Evolutionary conservation across 2,113 vertebrate species (phyloP), one percentile per base, ranked within the genome.

Genomic region (Elephas maximus): DNA sequence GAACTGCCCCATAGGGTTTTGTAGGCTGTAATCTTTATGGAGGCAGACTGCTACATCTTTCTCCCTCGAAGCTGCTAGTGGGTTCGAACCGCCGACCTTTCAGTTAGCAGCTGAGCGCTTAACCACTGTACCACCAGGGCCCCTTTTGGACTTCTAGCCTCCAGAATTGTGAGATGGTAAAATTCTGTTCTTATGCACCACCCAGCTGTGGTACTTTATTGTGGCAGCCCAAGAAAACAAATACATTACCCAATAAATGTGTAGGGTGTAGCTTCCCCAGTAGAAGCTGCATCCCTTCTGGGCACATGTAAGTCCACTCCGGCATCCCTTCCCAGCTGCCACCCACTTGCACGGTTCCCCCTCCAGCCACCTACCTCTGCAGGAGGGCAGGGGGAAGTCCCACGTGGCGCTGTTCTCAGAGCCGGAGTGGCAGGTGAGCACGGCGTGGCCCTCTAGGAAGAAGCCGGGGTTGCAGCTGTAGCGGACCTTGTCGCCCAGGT

Each of bases 371-470:
- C 96, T 98, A 99, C 99, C 99, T 99, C 99, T 98, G 98, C 99
- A 99, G 98, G 99, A 99, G 21, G 99, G 99, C 41, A 99, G 99
- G 0, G 99, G 99, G 82, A 99, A 99, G 97, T 99, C 99, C 99
- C 99, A 99, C 53, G 99, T 99, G 90, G 99, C 99, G 0, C 99
- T 99, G 48, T 99, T 99, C 6, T 99, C 99, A 0, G 99, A 99
- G 45, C 98, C 99, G 79, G 99, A 99, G 0, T 99, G 99, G 98
- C 99, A 99, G 10, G 99, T 99, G 69, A 99, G 99, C 92, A 99
- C 98, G 0, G 99, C 99, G 2, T 99, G 99, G 23, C 99, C 99
- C 97, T 99, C 99, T 97, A 99, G 96, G 94, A 99, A 99, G 78
- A 99, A 99, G 63, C 99, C 99, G 0, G 98, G 98, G 60, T 99